These are phyloP conservation scores for Onthophagus taurus DNA, from an alignment of 1,140 invertebrate species.

Conservation along the genomic window DNA sequence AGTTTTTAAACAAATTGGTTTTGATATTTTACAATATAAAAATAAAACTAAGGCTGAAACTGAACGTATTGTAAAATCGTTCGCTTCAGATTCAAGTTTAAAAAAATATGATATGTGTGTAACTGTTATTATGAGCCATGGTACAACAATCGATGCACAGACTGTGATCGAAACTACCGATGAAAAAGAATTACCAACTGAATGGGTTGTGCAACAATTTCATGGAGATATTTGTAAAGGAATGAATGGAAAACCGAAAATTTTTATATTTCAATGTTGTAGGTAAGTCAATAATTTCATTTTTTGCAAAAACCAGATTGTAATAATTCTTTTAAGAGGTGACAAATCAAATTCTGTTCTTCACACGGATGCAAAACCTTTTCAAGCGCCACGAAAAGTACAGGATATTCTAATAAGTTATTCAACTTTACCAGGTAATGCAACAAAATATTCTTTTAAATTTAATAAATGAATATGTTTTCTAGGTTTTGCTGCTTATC, in stretches of 20 bases:
- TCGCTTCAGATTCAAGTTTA: constrained; percentile 31
- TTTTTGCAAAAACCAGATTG: background rate
- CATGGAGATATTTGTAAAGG: constrained; percentile 47
- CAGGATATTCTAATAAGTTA: constrained; percentile 17
- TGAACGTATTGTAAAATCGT: constrained; percentile 24
- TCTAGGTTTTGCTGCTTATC: constrained; percentile 49
- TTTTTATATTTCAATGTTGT: constrained; percentile 70
- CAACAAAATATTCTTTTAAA: background rate
- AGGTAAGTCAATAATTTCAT: constrained; percentile 36
- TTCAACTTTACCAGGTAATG: constrained; percentile 16
- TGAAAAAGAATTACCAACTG: constrained; percentile 36
- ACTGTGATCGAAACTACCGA: constrained; percentile 40
- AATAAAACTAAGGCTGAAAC: constrained; percentile 29
- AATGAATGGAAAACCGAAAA: constrained; percentile 60
- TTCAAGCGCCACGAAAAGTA: background rate
- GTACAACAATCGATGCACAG: constrained; percentile 29
- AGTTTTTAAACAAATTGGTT: constrained; percentile 46
- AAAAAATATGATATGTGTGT: constrained; percentile 43
- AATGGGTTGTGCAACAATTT: constrained; percentile 50
- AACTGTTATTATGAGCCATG: constrained; percentile 51
- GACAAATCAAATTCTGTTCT: background rate
- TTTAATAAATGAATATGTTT: constrained; percentile 2
- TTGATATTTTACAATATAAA: constrained; percentile 34
- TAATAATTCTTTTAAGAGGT: background rate
- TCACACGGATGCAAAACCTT: constrained; percentile 2